A percentile compares a stretch with the other conserved stretches of the same genome.
phyloP scores from a whole-genome alignment of 2,113 vertebrate species.

The Nothobranchius kuhntae region DNA sequence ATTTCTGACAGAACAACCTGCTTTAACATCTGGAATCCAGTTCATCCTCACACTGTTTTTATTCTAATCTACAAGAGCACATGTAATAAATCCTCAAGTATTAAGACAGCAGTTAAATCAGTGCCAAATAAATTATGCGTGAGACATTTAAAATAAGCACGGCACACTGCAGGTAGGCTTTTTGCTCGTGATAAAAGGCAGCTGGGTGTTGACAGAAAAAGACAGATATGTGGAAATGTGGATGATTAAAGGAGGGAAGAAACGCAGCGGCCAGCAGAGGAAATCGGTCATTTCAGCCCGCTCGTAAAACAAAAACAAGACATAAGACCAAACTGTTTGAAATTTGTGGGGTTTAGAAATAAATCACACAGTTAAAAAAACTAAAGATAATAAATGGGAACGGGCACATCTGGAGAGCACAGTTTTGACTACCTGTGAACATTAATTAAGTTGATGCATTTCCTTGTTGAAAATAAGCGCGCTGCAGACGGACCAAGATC shows the following conservation, averaged over 20 bases:
- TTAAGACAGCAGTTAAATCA: background rate
- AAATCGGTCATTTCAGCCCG: background rate
- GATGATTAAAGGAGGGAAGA: background rate
- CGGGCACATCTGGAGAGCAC: background rate
- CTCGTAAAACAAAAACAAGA: background rate
- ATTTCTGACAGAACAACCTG: background rate
- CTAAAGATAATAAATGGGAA: background rate
- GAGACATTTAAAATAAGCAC: slow-evolving; percentile 1
- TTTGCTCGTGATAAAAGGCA: slow-evolving; percentile 1
- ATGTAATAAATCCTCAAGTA: background rate
- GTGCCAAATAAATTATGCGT: background rate
- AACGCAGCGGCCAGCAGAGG: background rate
- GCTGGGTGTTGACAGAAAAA: slow-evolving; percentile 1
- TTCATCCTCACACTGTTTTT: background rate
- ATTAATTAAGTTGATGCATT: background rate
- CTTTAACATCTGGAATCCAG: background rate
- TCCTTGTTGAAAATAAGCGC: background rate
- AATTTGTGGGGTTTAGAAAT: background rate
- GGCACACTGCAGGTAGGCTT: background rate
- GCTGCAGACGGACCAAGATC: background rate
- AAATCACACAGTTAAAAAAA: background rate
- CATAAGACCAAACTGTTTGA: background rate
- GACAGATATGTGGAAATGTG: background rate
- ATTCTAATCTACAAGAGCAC: background rate
- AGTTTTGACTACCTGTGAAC: background rate